phyloP scores from a whole-genome alignment of 1,140 invertebrate genomes.

The Bombus soroeensis region DNA sequence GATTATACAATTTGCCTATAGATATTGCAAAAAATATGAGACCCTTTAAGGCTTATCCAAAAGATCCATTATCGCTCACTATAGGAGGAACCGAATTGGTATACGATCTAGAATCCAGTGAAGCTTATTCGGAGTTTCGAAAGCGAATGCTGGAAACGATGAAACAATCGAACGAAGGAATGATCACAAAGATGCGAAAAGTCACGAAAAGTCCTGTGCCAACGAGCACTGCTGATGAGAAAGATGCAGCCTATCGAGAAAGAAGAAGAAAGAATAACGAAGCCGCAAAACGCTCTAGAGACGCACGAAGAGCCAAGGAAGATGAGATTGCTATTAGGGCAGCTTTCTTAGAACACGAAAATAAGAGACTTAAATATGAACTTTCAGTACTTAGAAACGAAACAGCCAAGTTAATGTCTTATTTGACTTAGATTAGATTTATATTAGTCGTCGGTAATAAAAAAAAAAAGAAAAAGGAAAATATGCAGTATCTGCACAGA shows the following conservation, averaged over 20 bases:
- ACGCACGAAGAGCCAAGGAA: constrained; percentile 94
- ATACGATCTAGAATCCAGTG: constrained; percentile 83
- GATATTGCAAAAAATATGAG: constrained; percentile 80
- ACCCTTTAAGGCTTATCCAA: constrained; percentile 89
- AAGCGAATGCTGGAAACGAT: constrained; percentile 87
- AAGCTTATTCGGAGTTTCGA: constrained; percentile 87
- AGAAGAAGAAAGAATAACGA: constrained; percentile 96
- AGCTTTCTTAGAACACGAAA: constrained; percentile 93
- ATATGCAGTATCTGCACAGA: no score
- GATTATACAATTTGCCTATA: not conserved
- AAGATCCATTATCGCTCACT: constrained; percentile 85
- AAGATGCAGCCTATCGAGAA: constrained; percentile 94
- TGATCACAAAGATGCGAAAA: constrained; percentile 88
- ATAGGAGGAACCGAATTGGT: constrained; percentile 81
- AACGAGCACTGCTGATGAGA: constrained; percentile 80
- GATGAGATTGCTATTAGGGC: constrained; percentile 95
- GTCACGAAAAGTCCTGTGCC: constrained; percentile 71
- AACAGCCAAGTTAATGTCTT: constrained; percentile 84
- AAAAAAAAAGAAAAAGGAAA: no score
- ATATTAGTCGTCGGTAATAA: accelerated
- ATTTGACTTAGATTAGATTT: constrained; percentile 56
- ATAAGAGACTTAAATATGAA: constrained; percentile 86
- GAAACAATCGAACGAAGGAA: constrained; percentile 84
- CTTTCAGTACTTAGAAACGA: constrained; percentile 85
- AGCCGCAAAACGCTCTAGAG: constrained; percentile 96